These are phyloP conservation scores for Thalassarche chlororhynchos DNA, from an alignment of 2,113 vertebrate genomes.

Conservation along the genomic window DNA sequence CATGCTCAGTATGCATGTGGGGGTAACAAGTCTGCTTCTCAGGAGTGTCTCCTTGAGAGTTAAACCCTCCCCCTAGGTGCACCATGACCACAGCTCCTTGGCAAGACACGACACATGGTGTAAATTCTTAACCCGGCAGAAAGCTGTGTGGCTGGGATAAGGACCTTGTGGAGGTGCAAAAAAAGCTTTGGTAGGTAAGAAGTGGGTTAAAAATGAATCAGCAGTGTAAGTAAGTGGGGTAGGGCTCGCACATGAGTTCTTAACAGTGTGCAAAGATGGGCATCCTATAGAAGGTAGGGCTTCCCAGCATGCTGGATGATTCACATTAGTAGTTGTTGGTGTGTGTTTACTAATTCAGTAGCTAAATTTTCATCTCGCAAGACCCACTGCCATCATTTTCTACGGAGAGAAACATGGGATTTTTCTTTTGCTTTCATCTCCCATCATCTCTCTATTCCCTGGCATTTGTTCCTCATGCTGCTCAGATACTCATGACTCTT, in stretches of 20 bases:
- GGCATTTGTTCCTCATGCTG: not conserved
- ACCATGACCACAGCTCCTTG: not conserved
- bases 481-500: not conserved
- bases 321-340: not conserved
- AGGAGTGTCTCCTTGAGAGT: not conserved
- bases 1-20: rapidly evolving
- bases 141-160: not conserved
- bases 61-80: not conserved
- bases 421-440: not conserved
- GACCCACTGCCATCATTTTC: not conserved
- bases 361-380: not conserved
- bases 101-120: not conserved
- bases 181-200: not conserved
- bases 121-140: not conserved
- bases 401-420: not conserved
- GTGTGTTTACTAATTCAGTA: not conserved
- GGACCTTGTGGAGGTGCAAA: not conserved
- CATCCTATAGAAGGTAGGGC: not conserved
- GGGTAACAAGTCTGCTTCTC: not conserved
- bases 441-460: not conserved
- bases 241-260: not conserved
- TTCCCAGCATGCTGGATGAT: not conserved
- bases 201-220: not conserved
- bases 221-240: not conserved
- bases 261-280: not conserved